Evolutionary conservation across 2,888 invertebrate species (phyloP).

Genomic region (Furcula furcula): DNA sequence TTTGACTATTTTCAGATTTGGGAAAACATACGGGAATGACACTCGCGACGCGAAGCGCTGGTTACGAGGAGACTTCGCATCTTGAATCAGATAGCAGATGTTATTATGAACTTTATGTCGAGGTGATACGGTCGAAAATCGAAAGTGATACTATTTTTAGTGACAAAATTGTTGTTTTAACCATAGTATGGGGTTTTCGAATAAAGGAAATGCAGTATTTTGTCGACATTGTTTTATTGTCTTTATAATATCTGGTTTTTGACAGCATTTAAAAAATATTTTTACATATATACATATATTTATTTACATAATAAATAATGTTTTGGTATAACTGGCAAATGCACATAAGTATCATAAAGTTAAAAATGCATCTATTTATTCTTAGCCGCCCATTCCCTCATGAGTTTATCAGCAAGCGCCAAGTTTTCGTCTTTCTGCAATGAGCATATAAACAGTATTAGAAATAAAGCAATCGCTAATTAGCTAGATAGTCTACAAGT

Average conservation of each 20-base stretch:
- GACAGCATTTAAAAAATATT: background rate
- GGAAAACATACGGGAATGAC: conserved; percentile 88
- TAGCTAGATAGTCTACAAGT: too few relatives aligned
- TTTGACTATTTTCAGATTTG: conserved; percentile 76
- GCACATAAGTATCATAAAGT: background rate
- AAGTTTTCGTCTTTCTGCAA: conserved; percentile 89
- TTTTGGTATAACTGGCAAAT: too few relatives aligned
- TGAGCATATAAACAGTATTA: conserved; percentile 22
- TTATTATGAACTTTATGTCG: conserved; percentile 9
- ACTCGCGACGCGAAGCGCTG: conserved; percentile 88
- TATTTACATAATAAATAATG: background rate
- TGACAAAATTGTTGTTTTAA: conserved; percentile 19
- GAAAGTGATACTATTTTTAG: conserved; percentile 25
- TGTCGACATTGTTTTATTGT: background rate
- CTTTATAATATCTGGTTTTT: background rate
- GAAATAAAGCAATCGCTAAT: too few relatives aligned
- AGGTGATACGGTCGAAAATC: conserved; percentile 24
- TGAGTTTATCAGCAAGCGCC: conserved; percentile 83
- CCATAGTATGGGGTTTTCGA: conserved; percentile 8
- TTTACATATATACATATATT: conserved; percentile 13
- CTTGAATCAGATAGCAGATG: conserved; percentile 31
- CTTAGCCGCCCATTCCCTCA: conserved; percentile 81
- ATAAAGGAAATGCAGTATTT: conserved; percentile 7
- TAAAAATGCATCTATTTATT: conserved; percentile 22
- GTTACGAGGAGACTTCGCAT: conserved; percentile 84